Evolutionary conservation across 2,888 invertebrate species (phyloP).

Genomic region (Sussaba pulchella): DNA sequence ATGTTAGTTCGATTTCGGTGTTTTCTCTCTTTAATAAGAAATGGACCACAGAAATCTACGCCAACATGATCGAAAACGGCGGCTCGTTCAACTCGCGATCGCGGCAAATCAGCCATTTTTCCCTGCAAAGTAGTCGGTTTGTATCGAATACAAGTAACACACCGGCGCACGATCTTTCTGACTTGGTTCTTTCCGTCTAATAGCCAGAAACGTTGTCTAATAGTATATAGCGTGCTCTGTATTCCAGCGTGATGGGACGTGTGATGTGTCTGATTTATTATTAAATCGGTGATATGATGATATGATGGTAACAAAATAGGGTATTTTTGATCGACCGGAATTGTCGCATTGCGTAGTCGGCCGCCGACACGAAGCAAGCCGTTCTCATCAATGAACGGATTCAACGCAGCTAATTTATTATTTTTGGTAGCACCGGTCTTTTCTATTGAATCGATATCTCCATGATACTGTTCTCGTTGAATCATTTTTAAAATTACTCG

Average conservation of each 20-base stretch:
- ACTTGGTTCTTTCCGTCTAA: constrained; percentile 36
- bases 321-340: constrained; percentile 41
- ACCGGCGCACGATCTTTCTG: constrained; percentile 9
- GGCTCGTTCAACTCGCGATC: constrained; percentile 34
- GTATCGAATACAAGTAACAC: constrained; percentile 39
- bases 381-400: constrained; percentile 44
- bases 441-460: too few species aligned
- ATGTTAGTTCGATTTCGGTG: neutral
- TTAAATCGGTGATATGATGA: constrained; percentile 55
- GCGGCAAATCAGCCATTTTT: constrained; percentile 47
- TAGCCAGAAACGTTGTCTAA: constrained; percentile 46
- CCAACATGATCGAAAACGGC: constrained; percentile 51
- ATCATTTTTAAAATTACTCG: too few species aligned
- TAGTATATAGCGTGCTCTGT: constrained; percentile 60
- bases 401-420: constrained; percentile 41
- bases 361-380: constrained; percentile 58
- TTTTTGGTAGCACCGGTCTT: too few species aligned
- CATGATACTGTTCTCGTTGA: too few species aligned
- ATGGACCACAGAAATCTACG: constrained; percentile 54
- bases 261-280: constrained; percentile 65
- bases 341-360: constrained; percentile 40
- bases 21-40: constrained; percentile 14
- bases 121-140: constrained; percentile 11
- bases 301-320: constrained; percentile 45
- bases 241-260: constrained; percentile 66